Percentiles rank a stretch among this genome's conserved stretches.
Evolutionary conservation across 2,113 vertebrate genomes (phyloP).

Genomic region (Eolophus roseicapilla): DNA sequence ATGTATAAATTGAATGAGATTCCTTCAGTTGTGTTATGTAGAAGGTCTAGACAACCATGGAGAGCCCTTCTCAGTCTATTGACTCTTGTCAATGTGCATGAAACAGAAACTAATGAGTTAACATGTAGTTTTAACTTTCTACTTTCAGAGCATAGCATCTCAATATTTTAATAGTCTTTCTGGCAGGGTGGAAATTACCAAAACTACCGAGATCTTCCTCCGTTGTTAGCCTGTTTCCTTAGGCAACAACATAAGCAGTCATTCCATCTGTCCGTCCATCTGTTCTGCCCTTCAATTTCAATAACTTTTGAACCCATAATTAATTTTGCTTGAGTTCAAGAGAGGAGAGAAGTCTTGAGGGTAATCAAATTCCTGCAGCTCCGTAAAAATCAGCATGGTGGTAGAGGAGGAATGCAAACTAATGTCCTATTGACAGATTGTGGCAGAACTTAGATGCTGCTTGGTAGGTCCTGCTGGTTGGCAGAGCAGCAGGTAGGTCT

Average conservation of each 20-base stretch:
- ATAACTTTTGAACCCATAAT: conserved; percentile 44
- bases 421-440: neutral
- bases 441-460: neutral
- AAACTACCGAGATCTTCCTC: neutral
- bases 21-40: neutral
- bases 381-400: neutral
- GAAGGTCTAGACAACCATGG: neutral
- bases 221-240: conserved; percentile 36
- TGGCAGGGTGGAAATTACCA: neutral
- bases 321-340: conserved; percentile 3
- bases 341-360: conserved; percentile 14
- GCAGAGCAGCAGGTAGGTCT: neutral
- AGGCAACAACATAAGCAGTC: conserved; percentile 38
- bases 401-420: neutral
- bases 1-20: neutral
- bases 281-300: conserved; percentile 57
- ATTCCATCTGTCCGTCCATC: conserved; percentile 61
- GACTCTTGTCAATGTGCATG: neutral
- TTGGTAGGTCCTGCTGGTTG: no score
- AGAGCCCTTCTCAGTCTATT: neutral
- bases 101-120: neutral
- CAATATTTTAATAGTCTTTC: neutral
- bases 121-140: neutral
- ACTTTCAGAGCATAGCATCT: neutral
- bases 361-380: neutral